A percentile compares a stretch with the other conserved stretches of the same genome.
Evolutionary conservation across 2,888 invertebrate species (phyloP).

Genomic region (Phanerotoma sp.): DNA sequence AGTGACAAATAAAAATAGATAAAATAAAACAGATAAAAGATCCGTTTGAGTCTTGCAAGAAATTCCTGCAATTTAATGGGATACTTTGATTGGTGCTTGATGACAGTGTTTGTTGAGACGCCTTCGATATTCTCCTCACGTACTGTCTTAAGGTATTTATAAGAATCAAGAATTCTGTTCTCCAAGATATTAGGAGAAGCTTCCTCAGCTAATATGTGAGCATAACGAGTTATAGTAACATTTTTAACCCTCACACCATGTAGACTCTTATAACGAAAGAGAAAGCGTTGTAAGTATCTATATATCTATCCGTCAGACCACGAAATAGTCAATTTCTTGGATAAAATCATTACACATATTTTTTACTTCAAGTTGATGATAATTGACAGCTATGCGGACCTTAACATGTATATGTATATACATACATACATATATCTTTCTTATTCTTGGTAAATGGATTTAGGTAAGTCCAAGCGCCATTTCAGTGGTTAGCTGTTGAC

Average conservation of each 20-base stretch:
- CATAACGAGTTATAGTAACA: too few species aligned
- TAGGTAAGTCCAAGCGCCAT: constrained; percentile 37
- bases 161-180: constrained; percentile 45
- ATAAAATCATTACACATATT: constrained; percentile 3
- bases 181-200: constrained; percentile 29
- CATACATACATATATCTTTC: too few species aligned
- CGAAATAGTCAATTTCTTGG: background rate
- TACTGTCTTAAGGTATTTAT: constrained; percentile 42
- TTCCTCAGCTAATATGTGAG: background rate
- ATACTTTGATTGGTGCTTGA: constrained; percentile 55
- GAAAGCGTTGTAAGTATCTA: background rate
- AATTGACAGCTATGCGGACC: constrained; percentile 6
- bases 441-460: constrained; percentile 41
- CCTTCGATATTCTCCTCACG: constrained; percentile 47
- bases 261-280: background rate
- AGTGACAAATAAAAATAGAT: constrained; percentile 18
- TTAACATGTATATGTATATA: too few species aligned
- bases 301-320: background rate
- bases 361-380: background rate
- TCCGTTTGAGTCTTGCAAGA: constrained; percentile 47
- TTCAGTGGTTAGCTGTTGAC: background rate
- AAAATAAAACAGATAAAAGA: constrained; percentile 34
- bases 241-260: too few species aligned
- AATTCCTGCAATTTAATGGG: constrained; percentile 56
- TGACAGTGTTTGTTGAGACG: constrained; percentile 47